A percentile compares a stretch with the other conserved stretches of the same genome.
Evolutionary conservation across 1,140 invertebrate species (phyloP).

Genomic region (Thaumatotibia leucotreta): DNA sequence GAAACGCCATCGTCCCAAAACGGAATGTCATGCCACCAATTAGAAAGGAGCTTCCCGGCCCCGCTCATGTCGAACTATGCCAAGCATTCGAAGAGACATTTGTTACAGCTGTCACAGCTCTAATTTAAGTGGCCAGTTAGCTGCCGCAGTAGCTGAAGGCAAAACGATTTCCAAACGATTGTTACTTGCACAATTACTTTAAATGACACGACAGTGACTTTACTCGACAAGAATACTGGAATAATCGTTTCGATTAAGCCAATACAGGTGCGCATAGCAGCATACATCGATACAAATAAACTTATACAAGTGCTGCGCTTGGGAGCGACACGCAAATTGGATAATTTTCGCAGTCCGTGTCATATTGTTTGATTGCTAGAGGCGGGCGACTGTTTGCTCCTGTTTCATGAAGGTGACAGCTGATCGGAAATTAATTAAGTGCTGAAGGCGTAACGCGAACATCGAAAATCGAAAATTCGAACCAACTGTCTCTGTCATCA

Average conservation of each 20-base stretch:
- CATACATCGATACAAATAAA: neutral
- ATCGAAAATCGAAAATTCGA: no score
- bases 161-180: constrained; percentile 31
- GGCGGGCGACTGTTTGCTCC: neutral
- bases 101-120: constrained; percentile 23
- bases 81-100: constrained; percentile 15
- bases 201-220: constrained; percentile 22
- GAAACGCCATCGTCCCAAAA: constrained; percentile 34
- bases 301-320: neutral
- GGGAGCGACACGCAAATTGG: neutral
- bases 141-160: constrained; percentile 21
- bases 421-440: neutral
- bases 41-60: constrained; percentile 19
- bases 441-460: no score
- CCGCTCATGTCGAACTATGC: constrained; percentile 16
- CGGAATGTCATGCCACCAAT: constrained; percentile 32
- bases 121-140: constrained; percentile 26
- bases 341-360: neutral
- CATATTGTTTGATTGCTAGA: neutral
- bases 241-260: constrained; percentile 27
- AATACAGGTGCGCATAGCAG: neutral
- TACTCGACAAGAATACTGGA: neutral
- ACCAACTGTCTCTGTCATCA: no score
- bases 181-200: constrained; percentile 37
- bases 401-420: neutral